These are phyloP conservation scores for Myocastor coypus DNA, from an alignment of 2,113 vertebrate species.

Conservation along the genomic window DNA sequence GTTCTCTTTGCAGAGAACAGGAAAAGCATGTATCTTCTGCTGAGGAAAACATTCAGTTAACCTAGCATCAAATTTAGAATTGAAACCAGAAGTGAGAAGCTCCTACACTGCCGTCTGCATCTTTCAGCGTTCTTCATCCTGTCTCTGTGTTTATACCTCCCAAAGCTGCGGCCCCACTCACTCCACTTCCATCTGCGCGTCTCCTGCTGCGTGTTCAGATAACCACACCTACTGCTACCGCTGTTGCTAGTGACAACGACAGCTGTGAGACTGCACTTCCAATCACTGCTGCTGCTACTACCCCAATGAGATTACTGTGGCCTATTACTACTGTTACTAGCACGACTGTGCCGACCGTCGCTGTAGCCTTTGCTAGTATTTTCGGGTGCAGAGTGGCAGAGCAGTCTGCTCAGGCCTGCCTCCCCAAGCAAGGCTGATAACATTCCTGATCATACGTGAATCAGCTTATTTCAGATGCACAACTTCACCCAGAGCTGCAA, in stretches of 20 bases:
- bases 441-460: neutral
- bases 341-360: neutral
- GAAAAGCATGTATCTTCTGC: neutral
- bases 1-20: neutral
- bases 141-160: neutral
- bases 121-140: neutral
- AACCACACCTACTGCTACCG: neutral
- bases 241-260: neutral
- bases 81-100: conserved; percentile 34
- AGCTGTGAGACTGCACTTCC: neutral
- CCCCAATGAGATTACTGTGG: neutral
- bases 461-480: conserved; percentile 42
- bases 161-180: neutral
- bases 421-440: neutral
- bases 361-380: neutral
- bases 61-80: neutral
- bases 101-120: neutral
- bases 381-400: neutral
- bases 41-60: conserved; percentile 9
- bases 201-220: neutral
- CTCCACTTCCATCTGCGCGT: neutral
- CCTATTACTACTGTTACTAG: neutral
- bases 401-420: neutral
- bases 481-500: conserved; percentile 63
- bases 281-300: neutral